phyloP scores from a whole-genome alignment of 1,140 invertebrate species.

The Archivesica marissinica region DNA sequence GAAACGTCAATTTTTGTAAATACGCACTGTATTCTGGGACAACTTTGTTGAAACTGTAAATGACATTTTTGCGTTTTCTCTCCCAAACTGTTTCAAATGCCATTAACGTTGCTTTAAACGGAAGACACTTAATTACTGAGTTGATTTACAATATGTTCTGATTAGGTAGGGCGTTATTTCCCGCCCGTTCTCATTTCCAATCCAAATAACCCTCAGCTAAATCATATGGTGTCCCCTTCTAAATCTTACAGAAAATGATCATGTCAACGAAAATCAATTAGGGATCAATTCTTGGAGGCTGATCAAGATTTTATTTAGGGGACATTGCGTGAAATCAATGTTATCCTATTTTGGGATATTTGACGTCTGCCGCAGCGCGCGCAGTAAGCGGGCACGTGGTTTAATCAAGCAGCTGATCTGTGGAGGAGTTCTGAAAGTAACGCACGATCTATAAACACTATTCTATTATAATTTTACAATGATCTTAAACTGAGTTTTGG shows the following conservation, averaged over 20 bases:
- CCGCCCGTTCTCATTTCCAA: not conserved
- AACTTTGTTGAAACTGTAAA: too few relatives aligned
- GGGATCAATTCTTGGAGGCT: constrained; percentile 30
- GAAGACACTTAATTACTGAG: not conserved
- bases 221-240: not conserved
- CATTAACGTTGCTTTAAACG: not conserved
- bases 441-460: not conserved
- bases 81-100: not conserved
- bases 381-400: not conserved
- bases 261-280: constrained; percentile 42
- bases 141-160: constrained; percentile 10
- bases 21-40: not conserved
- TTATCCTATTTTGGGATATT: constrained; percentile 6
- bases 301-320: constrained; percentile 41
- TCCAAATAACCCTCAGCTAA: constrained; percentile 7
- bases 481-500: too few relatives aligned
- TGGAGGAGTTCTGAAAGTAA: not conserved
- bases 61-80: too few relatives aligned
- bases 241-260: constrained; percentile 46
- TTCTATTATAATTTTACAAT: too few relatives aligned
- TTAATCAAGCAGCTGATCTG: not conserved
- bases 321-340: constrained; percentile 53
- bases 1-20: too few relatives aligned
- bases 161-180: not conserved
- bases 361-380: constrained; percentile 9